These are phyloP conservation scores for Chironomus riparius DNA, from an alignment of 2,888 invertebrate genomes.

Conservation along the genomic window DNA sequence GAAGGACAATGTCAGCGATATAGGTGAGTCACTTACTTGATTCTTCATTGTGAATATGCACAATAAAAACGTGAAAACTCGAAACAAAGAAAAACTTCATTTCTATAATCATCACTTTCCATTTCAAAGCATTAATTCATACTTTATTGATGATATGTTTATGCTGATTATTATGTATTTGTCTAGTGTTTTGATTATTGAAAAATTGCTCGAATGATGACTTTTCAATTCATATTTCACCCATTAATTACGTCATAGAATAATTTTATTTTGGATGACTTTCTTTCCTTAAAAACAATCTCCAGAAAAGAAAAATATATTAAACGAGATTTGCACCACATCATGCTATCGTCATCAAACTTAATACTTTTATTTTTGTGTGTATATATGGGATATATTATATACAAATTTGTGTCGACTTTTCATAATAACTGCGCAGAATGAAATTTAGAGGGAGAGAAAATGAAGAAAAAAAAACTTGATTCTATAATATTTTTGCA, in stretches of 20 bases:
- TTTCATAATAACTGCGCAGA: too few species aligned
- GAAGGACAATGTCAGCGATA: conserved; percentile 5
- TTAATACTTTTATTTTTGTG: neutral
- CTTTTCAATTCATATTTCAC: neutral
- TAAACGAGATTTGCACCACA: neutral
- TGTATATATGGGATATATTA: neutral
- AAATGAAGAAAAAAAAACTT: neutral
- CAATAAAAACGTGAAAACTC: neutral
- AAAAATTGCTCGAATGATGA: neutral
- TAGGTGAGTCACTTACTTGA: conserved; percentile 2
- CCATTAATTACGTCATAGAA: neutral
- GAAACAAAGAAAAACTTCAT: neutral
- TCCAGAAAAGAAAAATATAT: too few species aligned
- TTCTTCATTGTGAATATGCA: neutral
- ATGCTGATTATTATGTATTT: neutral
- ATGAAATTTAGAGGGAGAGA: too few species aligned
- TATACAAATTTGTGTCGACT: neutral
- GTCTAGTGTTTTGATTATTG: neutral
- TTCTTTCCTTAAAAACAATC: neutral
- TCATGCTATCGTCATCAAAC: neutral
- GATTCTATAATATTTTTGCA: neutral
- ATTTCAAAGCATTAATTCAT: neutral
- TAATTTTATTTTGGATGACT: neutral
- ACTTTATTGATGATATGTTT: neutral
- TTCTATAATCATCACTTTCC: neutral